Evolutionary conservation across 2,113 vertebrate species (phyloP).

Genomic region (Saccopteryx bilineata): DNA sequence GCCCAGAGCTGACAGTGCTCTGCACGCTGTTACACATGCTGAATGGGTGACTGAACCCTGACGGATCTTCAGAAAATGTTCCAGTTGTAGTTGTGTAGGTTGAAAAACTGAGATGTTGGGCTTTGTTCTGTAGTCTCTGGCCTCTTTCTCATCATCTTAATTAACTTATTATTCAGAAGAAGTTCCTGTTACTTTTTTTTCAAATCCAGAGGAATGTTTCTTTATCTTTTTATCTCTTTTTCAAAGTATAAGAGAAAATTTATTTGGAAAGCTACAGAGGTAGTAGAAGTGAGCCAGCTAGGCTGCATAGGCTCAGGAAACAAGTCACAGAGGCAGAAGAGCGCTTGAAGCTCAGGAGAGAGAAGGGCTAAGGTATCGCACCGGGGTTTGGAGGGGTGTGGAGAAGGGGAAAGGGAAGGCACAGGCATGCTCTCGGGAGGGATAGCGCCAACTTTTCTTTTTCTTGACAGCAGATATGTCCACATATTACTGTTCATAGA

Average conservation of each 20-base stretch:
- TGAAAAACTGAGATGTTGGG: neutral
- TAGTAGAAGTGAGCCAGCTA: too few species aligned
- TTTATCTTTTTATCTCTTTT: neutral
- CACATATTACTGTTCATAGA: neutral
- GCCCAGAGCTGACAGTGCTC: neutral
- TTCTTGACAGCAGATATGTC: neutral
- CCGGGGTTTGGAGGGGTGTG: too few species aligned
- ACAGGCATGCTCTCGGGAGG: too few species aligned
- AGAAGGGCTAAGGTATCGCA: neutral
- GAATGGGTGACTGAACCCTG: neutral
- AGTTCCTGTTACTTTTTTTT: neutral
- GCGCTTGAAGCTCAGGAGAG: neutral
- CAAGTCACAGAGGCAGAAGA: neutral
- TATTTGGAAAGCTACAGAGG: too few species aligned
- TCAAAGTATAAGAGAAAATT: too few species aligned
- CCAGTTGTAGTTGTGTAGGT: neutral
- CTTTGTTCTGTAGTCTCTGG: neutral
- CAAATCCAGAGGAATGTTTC: neutral
- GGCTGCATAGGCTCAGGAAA: too few species aligned
- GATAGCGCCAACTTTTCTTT: neutral
- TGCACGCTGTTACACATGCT: neutral
- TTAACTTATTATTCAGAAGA: slow-evolving; percentile 60
- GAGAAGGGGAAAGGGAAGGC: neutral
- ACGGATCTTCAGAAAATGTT: neutral
- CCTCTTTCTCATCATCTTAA: neutral